phyloP scores from a whole-genome alignment of 2,888 invertebrate species.

The Harmothoe impar region DNA sequence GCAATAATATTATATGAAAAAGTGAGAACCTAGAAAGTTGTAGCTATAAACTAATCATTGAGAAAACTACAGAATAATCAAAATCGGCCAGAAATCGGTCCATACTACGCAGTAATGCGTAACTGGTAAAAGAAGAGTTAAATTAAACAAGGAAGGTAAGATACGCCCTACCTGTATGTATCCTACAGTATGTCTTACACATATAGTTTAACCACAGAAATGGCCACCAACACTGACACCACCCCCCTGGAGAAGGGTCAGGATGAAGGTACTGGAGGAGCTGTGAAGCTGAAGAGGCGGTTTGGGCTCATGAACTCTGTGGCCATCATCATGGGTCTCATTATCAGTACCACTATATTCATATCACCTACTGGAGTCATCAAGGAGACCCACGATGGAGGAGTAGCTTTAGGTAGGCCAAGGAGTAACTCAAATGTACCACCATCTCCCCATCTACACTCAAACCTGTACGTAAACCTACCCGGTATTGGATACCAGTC shows the following conservation, averaged over 20 bases:
- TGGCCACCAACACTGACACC: background rate
- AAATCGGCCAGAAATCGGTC: too few species aligned
- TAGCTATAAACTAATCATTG: too few species aligned
- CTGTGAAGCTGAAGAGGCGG: slow-evolving; percentile 2
- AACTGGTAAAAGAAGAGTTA: too few species aligned
- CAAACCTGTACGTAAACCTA: background rate
- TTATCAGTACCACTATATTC: slow-evolving; percentile 22
- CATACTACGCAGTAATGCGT: too few species aligned
- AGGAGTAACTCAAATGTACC: background rate
- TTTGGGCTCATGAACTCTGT: background rate
- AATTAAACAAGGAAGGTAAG: too few species aligned
- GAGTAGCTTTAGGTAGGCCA: background rate
- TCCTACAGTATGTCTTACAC: too few species aligned
- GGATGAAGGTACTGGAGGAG: slow-evolving; percentile 10
- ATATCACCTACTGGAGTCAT: slow-evolving; percentile 28
- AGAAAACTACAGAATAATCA: too few species aligned
- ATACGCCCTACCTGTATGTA: too few species aligned
- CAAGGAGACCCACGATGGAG: background rate
- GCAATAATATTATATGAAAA: too few species aligned
- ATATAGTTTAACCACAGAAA: background rate
- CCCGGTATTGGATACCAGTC: too few species aligned
- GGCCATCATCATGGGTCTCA: slow-evolving; percentile 38
- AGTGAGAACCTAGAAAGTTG: too few species aligned
- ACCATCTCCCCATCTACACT: background rate
- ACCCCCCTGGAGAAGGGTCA: background rate